A percentile compares a stretch with the other conserved stretches of the same genome.
These are phyloP conservation scores for Formicarius rufipectus DNA, from an alignment of 2,113 vertebrate genomes.

Conservation along the genomic window DNA sequence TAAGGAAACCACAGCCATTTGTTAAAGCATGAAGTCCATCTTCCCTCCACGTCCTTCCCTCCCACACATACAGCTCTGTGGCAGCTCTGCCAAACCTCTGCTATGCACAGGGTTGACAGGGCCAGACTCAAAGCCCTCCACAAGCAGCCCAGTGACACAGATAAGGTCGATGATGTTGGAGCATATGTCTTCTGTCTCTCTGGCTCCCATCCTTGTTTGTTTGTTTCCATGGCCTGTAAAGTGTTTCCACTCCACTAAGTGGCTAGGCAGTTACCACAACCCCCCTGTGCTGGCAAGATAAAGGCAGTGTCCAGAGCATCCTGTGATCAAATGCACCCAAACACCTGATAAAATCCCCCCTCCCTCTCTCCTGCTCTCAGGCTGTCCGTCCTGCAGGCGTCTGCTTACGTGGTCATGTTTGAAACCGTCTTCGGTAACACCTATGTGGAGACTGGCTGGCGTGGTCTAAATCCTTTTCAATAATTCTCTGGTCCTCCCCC, in stretches of 20 bases:
- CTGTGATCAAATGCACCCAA: slow-evolving; percentile 39
- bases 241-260: background rate
- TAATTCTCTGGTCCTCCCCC: background rate
- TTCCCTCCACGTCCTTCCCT: background rate
- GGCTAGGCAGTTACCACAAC: background rate
- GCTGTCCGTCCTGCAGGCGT: background rate
- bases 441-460: background rate
- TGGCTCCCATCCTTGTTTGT: background rate
- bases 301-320: background rate
- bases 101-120: background rate
- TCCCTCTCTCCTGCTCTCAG: background rate
- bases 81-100: background rate
- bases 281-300: slow-evolving; percentile 26
- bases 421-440: background rate
- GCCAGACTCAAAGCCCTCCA: background rate
- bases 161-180: background rate
- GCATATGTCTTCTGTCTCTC: background rate
- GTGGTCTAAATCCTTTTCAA: background rate
- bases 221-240: background rate
- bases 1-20: background rate
- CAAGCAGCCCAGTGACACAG: background rate
- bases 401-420: background rate
- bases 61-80: background rate
- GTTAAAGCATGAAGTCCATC: background rate
- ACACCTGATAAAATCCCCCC: slow-evolving; percentile 37